Conservation (phyloP, 2,797 vertebrate genomes). For the Oryzias dopingdopingensis region DNA sequence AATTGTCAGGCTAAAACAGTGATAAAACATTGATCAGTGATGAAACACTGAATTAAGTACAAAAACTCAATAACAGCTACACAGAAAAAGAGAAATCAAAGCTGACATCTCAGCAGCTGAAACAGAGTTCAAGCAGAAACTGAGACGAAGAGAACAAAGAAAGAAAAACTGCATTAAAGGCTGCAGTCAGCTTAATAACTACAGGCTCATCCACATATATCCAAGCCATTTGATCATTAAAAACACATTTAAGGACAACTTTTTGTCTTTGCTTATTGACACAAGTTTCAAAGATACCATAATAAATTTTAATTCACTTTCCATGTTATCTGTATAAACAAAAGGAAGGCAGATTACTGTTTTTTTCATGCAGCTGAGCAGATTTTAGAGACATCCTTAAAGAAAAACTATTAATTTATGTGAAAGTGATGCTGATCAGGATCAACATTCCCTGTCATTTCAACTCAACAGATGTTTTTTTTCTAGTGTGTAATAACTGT, state of each 20-base stretch:
- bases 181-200: constrained; percentile 11
- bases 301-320: constrained; percentile 53
- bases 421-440: constrained; percentile 11
- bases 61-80: constrained; percentile 49
- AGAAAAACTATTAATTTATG: constrained; percentile 6
- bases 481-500: neutral
- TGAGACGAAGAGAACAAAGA: constrained; percentile 33
- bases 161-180: constrained; percentile 11
- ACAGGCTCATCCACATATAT: too few relatives aligned
- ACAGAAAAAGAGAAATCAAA: constrained; percentile 46
- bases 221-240: constrained; percentile 36
- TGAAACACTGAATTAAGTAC: constrained; percentile 64
- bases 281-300: constrained; percentile 32
- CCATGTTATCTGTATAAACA: constrained; percentile 33
- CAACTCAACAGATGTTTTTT: neutral
- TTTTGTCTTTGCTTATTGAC: constrained; percentile 31
- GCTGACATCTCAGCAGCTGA: constrained; percentile 41
- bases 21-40: constrained; percentile 69
- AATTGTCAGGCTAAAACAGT: constrained; percentile 67
- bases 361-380: constrained; percentile 22
- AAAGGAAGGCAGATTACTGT: constrained; percentile 41
- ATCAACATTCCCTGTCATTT: neutral
- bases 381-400: constrained; percentile 27
- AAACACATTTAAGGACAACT: constrained; percentile 48
- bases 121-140: constrained; percentile 27